Conservation (phyloP, 2,113 vertebrate genomes). For the Platysteira castanea region DNA sequence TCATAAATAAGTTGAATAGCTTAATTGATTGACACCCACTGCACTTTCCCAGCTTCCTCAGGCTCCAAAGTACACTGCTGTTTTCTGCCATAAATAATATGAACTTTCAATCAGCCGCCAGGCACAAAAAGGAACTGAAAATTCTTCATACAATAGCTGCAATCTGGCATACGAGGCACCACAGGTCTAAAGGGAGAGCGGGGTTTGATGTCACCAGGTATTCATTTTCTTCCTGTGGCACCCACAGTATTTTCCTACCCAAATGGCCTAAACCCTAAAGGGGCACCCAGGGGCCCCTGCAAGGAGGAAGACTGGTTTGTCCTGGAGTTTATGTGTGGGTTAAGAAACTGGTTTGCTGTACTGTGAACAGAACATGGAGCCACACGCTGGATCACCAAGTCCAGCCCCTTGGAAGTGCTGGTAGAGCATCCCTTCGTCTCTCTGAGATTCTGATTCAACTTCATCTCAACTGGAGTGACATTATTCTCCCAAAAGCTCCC, state of each 20-base stretch:
- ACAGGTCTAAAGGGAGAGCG: not conserved
- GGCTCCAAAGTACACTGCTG: conserved; percentile 63
- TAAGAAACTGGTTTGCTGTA: not conserved
- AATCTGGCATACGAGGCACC: conserved; percentile 43
- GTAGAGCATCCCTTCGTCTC: not conserved
- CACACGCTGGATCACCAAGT: not conserved
- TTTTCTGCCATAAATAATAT: conserved; percentile 66
- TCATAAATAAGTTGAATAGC: conserved; percentile 69
- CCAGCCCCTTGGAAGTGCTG: not conserved
- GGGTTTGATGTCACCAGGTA: conserved; percentile 33
- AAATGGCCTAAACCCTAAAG: not conserved
- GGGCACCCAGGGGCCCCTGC: not conserved
- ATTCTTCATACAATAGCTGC: conserved; percentile 52
- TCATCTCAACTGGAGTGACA: not conserved
- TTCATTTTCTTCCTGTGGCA: not conserved
- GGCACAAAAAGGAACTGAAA: conserved; percentile 54
- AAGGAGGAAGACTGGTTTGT: not conserved
- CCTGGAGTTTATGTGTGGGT: not conserved
- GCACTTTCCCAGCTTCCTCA: conserved; percentile 63
- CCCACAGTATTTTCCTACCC: not conserved
- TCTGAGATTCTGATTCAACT: not conserved
- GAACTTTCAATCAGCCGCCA: conserved; percentile 53
- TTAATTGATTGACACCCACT: conserved; percentile 67
- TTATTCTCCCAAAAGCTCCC: not conserved
- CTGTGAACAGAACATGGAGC: not conserved